Conservation (phyloP, 2,888 invertebrate genomes). For the Steinernema scapterisci region DNA sequence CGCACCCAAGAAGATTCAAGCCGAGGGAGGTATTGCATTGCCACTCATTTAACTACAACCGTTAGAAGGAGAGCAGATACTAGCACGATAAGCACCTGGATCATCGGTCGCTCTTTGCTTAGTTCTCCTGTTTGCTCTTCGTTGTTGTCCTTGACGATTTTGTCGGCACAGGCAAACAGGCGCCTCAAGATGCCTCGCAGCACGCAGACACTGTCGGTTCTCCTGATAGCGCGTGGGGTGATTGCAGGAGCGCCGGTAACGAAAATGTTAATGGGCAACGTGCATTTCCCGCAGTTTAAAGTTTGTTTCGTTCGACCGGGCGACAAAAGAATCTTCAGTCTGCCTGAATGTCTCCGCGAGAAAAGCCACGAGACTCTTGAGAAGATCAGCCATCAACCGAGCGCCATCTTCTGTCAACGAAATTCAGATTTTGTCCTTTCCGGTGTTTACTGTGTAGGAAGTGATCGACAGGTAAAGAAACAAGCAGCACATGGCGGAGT, state of each 20-base stretch:
- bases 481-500: neutral
- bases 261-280: conserved; percentile 8
- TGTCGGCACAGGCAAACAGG: neutral
- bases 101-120: neutral
- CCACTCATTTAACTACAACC: neutral
- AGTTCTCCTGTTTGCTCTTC: conserved; percentile 14
- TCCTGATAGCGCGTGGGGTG: neutral
- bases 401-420: no score
- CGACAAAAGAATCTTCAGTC: neutral
- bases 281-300: conserved; percentile 25
- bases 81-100: neutral
- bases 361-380: no score
- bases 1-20: no score
- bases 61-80: neutral
- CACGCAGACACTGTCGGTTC: neutral
- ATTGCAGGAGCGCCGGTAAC: conserved; percentile 3
- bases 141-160: conserved; percentile 22
- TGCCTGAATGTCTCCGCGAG: no score
- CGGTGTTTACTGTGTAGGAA: no score
- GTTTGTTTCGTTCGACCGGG: neutral
- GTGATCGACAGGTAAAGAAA: neutral
- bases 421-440: no score
- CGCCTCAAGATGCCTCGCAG: neutral
- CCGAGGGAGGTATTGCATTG: no score
- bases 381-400: no score